Evolutionary conservation across 2,797 vertebrate genomes (phyloP), one percentile per base, ranked within the genome.

Genomic region (Macrochelys suwanniensis): DNA sequence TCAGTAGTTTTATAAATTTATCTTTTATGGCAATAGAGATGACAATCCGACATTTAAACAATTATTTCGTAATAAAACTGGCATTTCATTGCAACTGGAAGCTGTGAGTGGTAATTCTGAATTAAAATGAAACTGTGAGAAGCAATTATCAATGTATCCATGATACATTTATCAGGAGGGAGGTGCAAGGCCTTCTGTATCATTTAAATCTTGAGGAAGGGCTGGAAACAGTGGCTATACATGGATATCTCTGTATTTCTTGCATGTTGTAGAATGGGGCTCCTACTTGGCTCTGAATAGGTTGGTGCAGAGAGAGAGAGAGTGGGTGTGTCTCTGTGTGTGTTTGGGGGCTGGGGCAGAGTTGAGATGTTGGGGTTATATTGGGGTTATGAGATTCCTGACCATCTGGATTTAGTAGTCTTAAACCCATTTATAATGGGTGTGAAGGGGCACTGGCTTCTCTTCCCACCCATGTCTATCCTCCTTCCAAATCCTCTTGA

Each of bases 71-170:
- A 71, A 21, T 82, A 91, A 71, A 88, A 28, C 53, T 81, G 92
- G n/a, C 31, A 71, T 51, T n/a, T 89, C 25, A 25, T 71, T 84
- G 76, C 76, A 51, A 2, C 61, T 94, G 79, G 92, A 95, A 90
- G 81, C 50, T 50, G n/a, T 85, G 56, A 95, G 77, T 78, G 16
- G 21, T 76, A 85, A 71, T 68, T 37, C 9, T 54, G 0, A 57
- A 11, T 88, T 79, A 89, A 95, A 94, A 94, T 8, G 57, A 83
- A 92, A 37, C 9, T 15, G 3, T 81, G 65, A 95, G 77, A 23
- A 89, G 9, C 42, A 90, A 11, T 53, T 93, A 17, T 89, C 71
- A 84, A 15, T 80, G 57, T 45, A 83, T 81, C 79, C 37, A 23
- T 82, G 49, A 33, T 79, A 89, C 61, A 87, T 93, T 89, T 94